Conservation (phyloP, 2,888 invertebrate genomes). For the Pelosia muscerda region DNA sequence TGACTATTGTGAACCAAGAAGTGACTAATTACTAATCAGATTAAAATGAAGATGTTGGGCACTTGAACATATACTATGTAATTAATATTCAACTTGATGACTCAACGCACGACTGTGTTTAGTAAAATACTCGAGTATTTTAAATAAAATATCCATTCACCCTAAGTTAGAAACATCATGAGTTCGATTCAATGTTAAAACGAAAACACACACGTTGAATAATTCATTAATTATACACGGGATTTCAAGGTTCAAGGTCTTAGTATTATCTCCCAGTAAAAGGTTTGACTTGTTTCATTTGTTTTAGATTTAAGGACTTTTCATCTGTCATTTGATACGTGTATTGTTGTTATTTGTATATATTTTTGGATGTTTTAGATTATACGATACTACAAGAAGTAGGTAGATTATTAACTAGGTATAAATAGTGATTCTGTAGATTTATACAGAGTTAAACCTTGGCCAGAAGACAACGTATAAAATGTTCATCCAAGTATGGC, state of each 20-base stretch:
- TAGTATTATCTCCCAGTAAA: not conserved
- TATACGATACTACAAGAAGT: not conserved
- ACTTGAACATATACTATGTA: not conserved
- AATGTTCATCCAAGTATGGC: too few species aligned
- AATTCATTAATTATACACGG: constrained; percentile 15
- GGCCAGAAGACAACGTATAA: not conserved
- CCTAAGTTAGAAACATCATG: not conserved
- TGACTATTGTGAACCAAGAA: too few species aligned
- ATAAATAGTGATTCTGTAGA: too few species aligned
- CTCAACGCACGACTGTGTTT: not conserved
- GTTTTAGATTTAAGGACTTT: not conserved
- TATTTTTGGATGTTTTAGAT: too few species aligned
- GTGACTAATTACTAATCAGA: too few species aligned
- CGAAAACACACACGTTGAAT: constrained; percentile 13
- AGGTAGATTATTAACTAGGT: too few species aligned
- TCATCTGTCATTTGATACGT: too few species aligned
- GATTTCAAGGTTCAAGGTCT: constrained; percentile 6
- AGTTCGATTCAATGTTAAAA: constrained; percentile 5
- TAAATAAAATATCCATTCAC: not conserved
- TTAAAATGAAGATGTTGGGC: too few species aligned
- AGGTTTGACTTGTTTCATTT: not conserved
- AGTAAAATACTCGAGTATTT: not conserved
- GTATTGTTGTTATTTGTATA: too few species aligned
- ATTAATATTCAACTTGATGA: not conserved
- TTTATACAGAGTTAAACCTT: not conserved